A percentile compares a stretch with the other conserved stretches of the same genome.
Conservation (phyloP, 1,140 invertebrate genomes). For the Bombus vancouverensis region DNA sequence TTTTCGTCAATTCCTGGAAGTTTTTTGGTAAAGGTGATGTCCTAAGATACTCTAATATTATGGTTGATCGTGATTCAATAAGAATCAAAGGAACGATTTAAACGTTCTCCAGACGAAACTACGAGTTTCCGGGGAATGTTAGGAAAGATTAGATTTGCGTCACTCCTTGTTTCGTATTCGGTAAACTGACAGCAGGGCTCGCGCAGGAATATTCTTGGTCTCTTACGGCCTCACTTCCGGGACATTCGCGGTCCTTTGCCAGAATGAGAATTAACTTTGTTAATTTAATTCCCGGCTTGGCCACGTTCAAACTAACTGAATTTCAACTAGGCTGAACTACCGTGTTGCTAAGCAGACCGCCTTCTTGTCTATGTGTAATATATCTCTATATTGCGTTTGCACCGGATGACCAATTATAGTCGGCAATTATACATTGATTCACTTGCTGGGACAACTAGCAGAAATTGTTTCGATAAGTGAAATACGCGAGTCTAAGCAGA, state of each 20-base stretch:
- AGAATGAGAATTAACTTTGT: constrained; percentile 58
- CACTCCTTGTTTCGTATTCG: constrained; percentile 54
- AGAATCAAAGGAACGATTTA: constrained; percentile 6
- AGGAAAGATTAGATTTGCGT: constrained; percentile 60
- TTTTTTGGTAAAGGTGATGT: neutral
- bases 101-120: neutral
- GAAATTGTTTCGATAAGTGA: neutral
- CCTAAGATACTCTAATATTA: too few relatives aligned
- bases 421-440: neutral
- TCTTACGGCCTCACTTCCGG: constrained; percentile 46
- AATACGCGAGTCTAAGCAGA: neutral
- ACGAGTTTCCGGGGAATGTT: neutral
- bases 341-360: constrained; percentile 40
- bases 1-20: too few relatives aligned
- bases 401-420: constrained; percentile 9
- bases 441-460: neutral
- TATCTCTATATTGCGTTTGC: constrained; percentile 14
- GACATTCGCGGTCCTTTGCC: constrained; percentile 41
- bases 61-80: neutral
- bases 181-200: neutral
- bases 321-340: constrained; percentile 39
- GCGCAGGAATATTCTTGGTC: constrained; percentile 54
- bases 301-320: constrained; percentile 56
- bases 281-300: constrained; percentile 62
- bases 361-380: constrained; percentile 35